Percentiles rank a stretch among this genome's conserved stretches.
Evolutionary conservation across 2,888 invertebrate species (phyloP).

Genomic region (Sinelater perroti): DNA sequence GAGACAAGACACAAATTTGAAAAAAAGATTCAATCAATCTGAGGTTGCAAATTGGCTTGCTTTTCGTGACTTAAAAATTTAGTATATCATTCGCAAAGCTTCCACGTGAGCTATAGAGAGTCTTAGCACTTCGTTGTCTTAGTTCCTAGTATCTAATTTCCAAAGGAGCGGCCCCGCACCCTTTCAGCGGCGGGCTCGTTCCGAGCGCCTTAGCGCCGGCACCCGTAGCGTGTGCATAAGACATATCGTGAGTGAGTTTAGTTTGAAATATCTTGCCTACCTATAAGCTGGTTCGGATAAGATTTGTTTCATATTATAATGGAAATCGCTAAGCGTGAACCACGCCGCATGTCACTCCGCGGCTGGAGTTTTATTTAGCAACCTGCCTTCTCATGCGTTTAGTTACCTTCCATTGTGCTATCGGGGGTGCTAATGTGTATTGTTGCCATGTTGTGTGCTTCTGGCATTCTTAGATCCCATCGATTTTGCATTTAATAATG

Average conservation of each 20-base stretch:
- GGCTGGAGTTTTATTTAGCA: conserved; percentile 53
- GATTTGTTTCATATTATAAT: conserved; percentile 51
- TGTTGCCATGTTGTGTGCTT: conserved; percentile 47
- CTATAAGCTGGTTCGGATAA: conserved; percentile 41
- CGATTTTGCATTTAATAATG: conserved; percentile 32
- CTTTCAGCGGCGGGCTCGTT: too few species aligned
- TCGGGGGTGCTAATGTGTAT: conserved; percentile 50
- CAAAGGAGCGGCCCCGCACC: too few species aligned
- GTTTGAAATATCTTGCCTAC: conserved; percentile 36
- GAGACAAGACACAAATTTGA: too few species aligned
- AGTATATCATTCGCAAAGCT: too few species aligned
- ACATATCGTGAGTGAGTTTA: conserved; percentile 26
- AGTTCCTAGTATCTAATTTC: too few species aligned
- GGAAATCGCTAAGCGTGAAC: conserved; percentile 55
- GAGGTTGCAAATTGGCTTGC: too few species aligned
- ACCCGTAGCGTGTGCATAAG: conserved; percentile 26
- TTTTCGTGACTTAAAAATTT: too few species aligned
- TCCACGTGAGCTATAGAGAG: too few species aligned
- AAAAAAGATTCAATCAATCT: too few species aligned
- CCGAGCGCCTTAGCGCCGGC: too few species aligned
- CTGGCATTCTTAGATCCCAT: conserved; percentile 41
- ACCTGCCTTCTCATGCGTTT: conserved; percentile 51
- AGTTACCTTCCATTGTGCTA: conserved; percentile 47
- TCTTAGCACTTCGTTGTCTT: too few species aligned
- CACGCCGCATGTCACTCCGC: conserved; percentile 55